Evolutionary conservation across 2,113 vertebrate genomes (phyloP).

Genomic region (Dromaius novaehollandiae): DNA sequence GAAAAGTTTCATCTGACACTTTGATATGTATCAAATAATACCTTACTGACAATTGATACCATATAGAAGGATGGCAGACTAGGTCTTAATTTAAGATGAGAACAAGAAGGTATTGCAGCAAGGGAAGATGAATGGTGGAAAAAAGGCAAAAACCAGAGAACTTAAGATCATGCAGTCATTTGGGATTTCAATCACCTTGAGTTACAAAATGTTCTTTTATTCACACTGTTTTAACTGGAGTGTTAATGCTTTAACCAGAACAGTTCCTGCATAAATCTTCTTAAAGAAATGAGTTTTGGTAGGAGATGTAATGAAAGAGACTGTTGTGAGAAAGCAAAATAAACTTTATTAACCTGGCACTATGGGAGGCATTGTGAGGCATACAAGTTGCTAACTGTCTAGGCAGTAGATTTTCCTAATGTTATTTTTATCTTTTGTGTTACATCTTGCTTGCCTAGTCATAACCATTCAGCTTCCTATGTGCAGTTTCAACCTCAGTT

Average conservation of each 20-base stretch:
- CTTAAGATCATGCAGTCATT: background rate
- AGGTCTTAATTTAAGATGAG: slow-evolving; percentile 29
- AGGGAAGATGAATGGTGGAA: background rate
- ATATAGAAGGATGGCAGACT: background rate
- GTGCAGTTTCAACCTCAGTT: background rate
- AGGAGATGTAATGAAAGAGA: background rate
- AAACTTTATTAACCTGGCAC: background rate
- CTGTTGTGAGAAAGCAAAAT: background rate
- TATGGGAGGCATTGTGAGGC: background rate
- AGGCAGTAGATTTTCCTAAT: background rate
- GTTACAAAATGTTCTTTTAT: slow-evolving; percentile 48
- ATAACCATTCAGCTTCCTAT: background rate
- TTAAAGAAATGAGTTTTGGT: slow-evolving; percentile 11
- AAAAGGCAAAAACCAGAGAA: background rate
- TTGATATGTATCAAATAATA: background rate
- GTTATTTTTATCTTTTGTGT: background rate
- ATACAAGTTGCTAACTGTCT: background rate
- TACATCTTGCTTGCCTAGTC: background rate
- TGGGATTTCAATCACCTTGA: slow-evolving; percentile 45
- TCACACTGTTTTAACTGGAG: slow-evolving; percentile 39
- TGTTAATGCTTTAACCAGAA: slow-evolving; percentile 46
- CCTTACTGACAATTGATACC: background rate
- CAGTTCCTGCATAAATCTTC: slow-evolving; percentile 11
- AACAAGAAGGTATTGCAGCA: background rate
- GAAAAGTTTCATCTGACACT: background rate